A percentile compares a stretch with the other conserved stretches of the same genome.
These are phyloP conservation scores for Lycocerus yunnanus DNA, from an alignment of 2,888 invertebrate genomes.

Conservation along the genomic window DNA sequence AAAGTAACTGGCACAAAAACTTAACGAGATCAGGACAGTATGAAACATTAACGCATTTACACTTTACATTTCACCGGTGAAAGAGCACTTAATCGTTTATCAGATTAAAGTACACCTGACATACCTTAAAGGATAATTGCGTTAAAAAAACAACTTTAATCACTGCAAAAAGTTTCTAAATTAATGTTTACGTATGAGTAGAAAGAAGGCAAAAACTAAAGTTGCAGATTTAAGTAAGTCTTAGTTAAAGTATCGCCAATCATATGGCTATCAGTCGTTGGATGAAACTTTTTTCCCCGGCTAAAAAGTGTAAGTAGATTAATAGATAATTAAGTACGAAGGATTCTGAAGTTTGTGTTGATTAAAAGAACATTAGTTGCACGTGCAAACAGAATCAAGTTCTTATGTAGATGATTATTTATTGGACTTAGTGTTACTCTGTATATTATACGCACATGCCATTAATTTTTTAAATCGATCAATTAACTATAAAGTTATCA, in stretches of 20 bases:
- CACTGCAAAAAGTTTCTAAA: background rate
- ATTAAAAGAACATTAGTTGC: conserved; percentile 29
- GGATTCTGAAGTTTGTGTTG: conserved; percentile 23
- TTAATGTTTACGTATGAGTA: background rate
- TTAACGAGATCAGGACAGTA: conserved; percentile 26
- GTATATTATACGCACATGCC: background rate
- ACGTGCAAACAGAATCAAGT: conserved; percentile 16
- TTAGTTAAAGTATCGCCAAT: conserved; percentile 10
- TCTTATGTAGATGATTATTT: conserved; percentile 8
- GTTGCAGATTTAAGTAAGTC: background rate
- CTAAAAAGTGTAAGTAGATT: conserved; percentile 15
- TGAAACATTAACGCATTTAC: conserved; percentile 20
- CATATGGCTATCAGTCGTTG: conserved; percentile 22
- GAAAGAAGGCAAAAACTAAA: background rate
- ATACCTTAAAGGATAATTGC: conserved; percentile 27
- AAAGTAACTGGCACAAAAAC: conserved; percentile 28
- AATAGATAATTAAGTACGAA: conserved; percentile 28
- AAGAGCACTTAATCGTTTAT: conserved; percentile 29
- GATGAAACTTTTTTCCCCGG: background rate
- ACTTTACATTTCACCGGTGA: conserved; percentile 26
- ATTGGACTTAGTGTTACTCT: background rate
- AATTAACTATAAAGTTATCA: background rate
- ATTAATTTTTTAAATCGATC: background rate
- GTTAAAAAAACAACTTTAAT: background rate
- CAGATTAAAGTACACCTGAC: conserved; percentile 39